Conservation (phyloP, 2,797 vertebrate genomes). For the Scolopax rusticola region DNA sequence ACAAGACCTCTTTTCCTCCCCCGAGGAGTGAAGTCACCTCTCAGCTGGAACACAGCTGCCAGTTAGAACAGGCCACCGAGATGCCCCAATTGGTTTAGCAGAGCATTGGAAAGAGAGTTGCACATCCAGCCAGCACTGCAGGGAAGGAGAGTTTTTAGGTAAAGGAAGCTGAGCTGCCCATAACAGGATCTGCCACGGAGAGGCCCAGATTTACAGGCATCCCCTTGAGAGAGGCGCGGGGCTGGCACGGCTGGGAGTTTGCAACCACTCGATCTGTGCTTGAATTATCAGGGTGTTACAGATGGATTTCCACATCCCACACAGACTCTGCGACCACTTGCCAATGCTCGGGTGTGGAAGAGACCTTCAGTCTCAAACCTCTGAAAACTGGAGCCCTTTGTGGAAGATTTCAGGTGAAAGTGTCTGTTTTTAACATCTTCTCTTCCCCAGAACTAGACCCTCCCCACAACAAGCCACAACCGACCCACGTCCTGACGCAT, state of each 20-base stretch:
- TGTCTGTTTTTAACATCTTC: accelerated
- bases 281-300: background rate
- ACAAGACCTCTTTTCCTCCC: background rate
- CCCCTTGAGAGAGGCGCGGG: background rate
- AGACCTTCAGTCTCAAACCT: background rate
- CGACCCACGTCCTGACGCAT: accelerated
- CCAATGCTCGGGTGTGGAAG: accelerated
- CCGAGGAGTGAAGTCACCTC: background rate
- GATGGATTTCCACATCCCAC: background rate
- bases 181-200: background rate
- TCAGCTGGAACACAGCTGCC: background rate
- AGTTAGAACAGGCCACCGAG: background rate
- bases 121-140: background rate
- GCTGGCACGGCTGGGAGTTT: background rate
- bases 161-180: background rate
- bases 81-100: background rate
- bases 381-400: background rate
- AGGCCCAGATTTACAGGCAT: background rate
- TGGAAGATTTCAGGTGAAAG: background rate
- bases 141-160: background rate
- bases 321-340: background rate
- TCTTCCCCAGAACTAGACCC: accelerated
- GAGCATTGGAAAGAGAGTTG: background rate
- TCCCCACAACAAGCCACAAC: background rate
- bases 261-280: background rate